These are phyloP conservation scores for Hylaea fasciaria DNA, from an alignment of 2,888 invertebrate species.

Conservation along the genomic window DNA sequence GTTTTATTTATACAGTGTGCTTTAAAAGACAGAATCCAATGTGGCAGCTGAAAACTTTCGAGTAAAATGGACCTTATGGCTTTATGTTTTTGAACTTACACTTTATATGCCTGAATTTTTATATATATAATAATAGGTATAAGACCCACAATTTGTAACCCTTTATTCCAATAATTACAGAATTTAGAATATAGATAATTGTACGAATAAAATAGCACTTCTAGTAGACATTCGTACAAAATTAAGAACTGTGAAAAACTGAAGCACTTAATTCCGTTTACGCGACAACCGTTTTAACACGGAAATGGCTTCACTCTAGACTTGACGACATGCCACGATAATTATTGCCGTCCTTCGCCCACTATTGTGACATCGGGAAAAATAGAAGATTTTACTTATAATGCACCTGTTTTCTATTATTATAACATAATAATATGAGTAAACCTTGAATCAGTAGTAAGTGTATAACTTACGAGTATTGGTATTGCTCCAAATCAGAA, in stretches of 20 bases:
- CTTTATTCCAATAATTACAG: too few species aligned
- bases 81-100: background rate
- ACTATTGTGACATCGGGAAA: constrained; percentile 33
- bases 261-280: constrained; percentile 46
- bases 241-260: constrained; percentile 4
- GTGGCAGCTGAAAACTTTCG: constrained; percentile 8
- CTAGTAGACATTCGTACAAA: background rate
- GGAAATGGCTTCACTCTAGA: constrained; percentile 48
- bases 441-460: too few species aligned
- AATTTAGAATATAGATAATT: too few species aligned
- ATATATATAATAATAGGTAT: background rate
- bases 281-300: constrained; percentile 54
- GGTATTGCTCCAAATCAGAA: too few species aligned
- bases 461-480: too few species aligned
- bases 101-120: background rate
- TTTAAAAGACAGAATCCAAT: constrained; percentile 25
- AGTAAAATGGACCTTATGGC: constrained; percentile 19
- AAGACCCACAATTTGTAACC: too few species aligned
- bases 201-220: too few species aligned
- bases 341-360: constrained; percentile 31
- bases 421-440: too few species aligned
- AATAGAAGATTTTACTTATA: too few species aligned
- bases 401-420: too few species aligned
- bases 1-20: constrained; percentile 17
- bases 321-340: constrained; percentile 50